Evolutionary conservation across 2,113 vertebrate genomes (phyloP), one percentile per base, ranked within the genome.

Genomic region (Silurus glanis): DNA sequence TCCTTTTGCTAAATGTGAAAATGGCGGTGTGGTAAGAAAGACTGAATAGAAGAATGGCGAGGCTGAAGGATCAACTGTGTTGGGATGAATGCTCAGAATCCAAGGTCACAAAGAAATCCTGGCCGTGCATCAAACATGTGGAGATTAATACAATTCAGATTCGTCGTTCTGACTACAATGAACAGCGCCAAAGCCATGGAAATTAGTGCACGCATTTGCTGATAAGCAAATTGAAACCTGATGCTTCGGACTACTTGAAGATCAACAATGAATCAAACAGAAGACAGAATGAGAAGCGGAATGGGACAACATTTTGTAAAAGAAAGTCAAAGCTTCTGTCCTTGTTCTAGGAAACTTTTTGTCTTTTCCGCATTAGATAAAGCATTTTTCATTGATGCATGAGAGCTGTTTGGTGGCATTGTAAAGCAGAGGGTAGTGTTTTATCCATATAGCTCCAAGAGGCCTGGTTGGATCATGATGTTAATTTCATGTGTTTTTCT

Each of bases 341-440:
- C 47, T 56, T 78, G 75, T 78, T 56, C n/a, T 56, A 17, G 21
- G 72, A 51, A 47, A 51, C 3, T 56, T 0, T n/a, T 16, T 56
- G 75, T 28, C 51, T 14, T 76, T 55, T 76, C n/a, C 21, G n/a
- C 23, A 25, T 51, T 76, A 76, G 49, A 21, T 2, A 25, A 76
- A 76, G 13, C 28, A 53, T 51, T n/a, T 75, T 75, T 13, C 17
- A 51, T n/a, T 19, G n/a, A 58, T 7, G 51, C 0, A 0, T 92
- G 96, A 92, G 94, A 97, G 93, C 92, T 19, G 17, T 21, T 80
- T 21, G 55, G 75, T 58, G 9, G 25, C 14, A 59, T 80, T 6
- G 4, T 80, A 23, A 16, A 21, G 28, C 9, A 45, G 4, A 80
- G 19, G 56, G 17, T 37, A 79, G n/a, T 37, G 55, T 59, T 59